Conservation (phyloP, 2,113 vertebrate genomes). For the Lanius collurio region DNA sequence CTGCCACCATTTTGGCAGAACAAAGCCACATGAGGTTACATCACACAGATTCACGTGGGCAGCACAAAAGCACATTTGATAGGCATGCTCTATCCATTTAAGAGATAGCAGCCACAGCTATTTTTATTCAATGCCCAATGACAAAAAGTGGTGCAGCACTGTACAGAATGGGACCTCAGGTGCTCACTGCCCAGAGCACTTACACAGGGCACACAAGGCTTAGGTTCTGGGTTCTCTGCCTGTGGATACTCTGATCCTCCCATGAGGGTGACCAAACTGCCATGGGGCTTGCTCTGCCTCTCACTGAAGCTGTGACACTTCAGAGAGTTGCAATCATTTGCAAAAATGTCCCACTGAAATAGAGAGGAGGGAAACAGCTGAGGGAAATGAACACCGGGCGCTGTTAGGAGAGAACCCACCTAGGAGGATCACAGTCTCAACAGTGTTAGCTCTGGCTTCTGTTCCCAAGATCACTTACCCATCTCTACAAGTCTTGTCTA, state of each 20-base stretch:
- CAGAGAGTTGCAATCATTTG: background rate
- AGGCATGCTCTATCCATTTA: fast-evolving
- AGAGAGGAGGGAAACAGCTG: background rate
- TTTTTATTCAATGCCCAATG: fast-evolving
- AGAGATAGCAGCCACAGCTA: background rate
- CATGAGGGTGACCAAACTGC: background rate
- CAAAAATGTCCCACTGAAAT: background rate
- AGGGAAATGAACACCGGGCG: background rate
- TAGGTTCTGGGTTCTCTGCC: background rate
- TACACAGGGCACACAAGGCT: background rate
- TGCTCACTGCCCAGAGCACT: background rate
- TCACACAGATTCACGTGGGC: fast-evolving
- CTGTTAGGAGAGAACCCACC: background rate
- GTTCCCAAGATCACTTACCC: background rate
- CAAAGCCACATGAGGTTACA: background rate
- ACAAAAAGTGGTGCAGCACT: background rate
- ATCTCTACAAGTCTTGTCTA: background rate
- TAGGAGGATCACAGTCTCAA: background rate
- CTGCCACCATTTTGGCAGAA: background rate
- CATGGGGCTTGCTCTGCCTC: background rate
- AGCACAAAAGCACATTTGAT: background rate
- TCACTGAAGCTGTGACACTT: background rate
- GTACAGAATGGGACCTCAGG: background rate
- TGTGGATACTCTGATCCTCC: background rate
- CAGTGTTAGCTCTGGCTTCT: background rate